Evolutionary conservation across 92 coral and sea anemone species (phyloP).

Genomic region (Isaurus tuberculatus): DNA sequence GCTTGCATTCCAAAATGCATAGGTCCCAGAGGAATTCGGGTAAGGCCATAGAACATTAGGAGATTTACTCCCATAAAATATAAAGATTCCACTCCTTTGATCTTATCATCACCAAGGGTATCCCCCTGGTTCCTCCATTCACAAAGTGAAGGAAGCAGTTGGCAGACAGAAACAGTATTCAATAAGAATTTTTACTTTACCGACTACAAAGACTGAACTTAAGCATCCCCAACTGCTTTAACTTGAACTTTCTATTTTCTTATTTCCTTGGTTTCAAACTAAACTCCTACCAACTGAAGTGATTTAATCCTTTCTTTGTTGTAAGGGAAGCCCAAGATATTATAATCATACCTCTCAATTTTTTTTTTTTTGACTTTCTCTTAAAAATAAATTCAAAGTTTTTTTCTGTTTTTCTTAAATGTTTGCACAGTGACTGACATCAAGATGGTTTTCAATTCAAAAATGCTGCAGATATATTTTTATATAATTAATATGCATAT

Average conservation of each 20-base stretch:
- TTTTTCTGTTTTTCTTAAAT: too few species aligned
- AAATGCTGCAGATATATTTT: too few species aligned
- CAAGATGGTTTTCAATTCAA: too few species aligned
- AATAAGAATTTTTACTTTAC: constrained; percentile 4
- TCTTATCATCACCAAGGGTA: background rate
- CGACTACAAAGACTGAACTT: background rate
- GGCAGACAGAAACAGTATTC: background rate
- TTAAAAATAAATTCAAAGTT: too few species aligned
- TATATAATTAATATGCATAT: background rate
- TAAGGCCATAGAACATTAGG: constrained; percentile 23
- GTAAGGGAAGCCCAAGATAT: too few species aligned
- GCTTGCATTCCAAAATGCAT: constrained; percentile 89
- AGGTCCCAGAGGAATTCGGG: constrained; percentile 91
- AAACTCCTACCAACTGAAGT: too few species aligned
- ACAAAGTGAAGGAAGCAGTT: background rate
- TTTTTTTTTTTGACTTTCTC: too few species aligned
- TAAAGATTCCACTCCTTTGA: background rate
- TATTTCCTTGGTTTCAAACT: too few species aligned
- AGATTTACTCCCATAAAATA: background rate
- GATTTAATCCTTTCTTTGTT: too few species aligned
- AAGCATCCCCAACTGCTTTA: background rate
- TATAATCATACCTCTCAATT: too few species aligned
- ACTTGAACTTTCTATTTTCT: too few species aligned
- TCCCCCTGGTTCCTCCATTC: background rate
- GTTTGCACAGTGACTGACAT: too few species aligned